Evolutionary conservation across 2,797 vertebrate species (phyloP).

Genomic region (Lateolabrax maculatus): DNA sequence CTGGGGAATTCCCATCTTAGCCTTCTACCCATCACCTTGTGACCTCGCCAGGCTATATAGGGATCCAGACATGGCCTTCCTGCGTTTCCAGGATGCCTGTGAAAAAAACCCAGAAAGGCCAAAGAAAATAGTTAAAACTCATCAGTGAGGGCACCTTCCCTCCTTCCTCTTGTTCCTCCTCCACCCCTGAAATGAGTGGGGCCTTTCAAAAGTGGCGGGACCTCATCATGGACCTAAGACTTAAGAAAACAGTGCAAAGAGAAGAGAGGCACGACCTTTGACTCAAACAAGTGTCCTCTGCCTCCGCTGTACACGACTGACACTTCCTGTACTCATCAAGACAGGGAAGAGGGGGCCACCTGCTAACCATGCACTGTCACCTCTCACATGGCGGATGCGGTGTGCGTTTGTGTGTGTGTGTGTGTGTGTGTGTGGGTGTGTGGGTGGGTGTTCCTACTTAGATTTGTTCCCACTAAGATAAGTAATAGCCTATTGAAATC

Average conservation of each 20-base stretch:
- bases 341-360: constrained; percentile 67
- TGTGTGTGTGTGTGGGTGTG: constrained; percentile 32
- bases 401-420: constrained; percentile 31
- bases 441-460: constrained; percentile 44
- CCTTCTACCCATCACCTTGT: constrained; percentile 46
- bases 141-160: constrained; percentile 57
- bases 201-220: constrained; percentile 44
- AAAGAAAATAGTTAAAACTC: constrained; percentile 66
- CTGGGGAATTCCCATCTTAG: constrained; percentile 67
- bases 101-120: constrained; percentile 41
- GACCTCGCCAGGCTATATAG: constrained; percentile 57
- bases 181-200: constrained; percentile 48
- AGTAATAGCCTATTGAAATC: constrained; percentile 64
- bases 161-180: constrained; percentile 62
- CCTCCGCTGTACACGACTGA: constrained; percentile 65
- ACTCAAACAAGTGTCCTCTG: constrained; percentile 67
- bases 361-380: constrained; percentile 60
- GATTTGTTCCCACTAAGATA: constrained; percentile 63
- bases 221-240: constrained; percentile 63
- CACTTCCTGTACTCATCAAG: constrained; percentile 79
- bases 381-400: constrained; percentile 28
- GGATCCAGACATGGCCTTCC: constrained; percentile 60
- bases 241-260: constrained; percentile 76
- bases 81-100: constrained; percentile 58
- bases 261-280: constrained; percentile 63